These are phyloP conservation scores for Thunnus thynnus DNA, from an alignment of 2,113 vertebrate genomes.

Conservation along the genomic window DNA sequence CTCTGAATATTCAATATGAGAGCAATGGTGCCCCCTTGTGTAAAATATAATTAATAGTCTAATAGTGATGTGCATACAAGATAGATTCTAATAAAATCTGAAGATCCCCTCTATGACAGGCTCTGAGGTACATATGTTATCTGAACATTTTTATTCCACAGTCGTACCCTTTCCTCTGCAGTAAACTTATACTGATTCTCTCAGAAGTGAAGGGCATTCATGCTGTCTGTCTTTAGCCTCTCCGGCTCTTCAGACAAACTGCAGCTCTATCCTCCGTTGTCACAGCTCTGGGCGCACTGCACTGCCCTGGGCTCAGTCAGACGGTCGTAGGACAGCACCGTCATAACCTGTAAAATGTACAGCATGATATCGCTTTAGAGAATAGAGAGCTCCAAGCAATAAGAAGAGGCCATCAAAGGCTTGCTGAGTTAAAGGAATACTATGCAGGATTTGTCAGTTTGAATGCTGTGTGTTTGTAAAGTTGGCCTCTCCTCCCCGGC, in stretches of 20 bases:
- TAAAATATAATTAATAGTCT: conserved; percentile 54
- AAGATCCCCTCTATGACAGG: conserved; percentile 25
- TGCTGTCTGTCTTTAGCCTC: conserved; percentile 26
- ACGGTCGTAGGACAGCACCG: conserved; percentile 83
- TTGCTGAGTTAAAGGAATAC: conserved; percentile 61
- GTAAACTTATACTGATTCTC: conserved; percentile 48
- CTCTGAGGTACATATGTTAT: conserved; percentile 25
- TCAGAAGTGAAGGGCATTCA: conserved; percentile 41
- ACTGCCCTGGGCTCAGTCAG: conserved; percentile 80
- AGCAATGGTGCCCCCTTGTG: conserved; percentile 81
- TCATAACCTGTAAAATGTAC: conserved; percentile 85
- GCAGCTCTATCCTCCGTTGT: conserved; percentile 73
- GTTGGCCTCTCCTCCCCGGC: too few species aligned
- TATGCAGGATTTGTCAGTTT: neutral
- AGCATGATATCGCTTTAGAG: conserved; percentile 27
- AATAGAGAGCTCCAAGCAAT: conserved; percentile 31
- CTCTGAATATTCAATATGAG: conserved; percentile 64
- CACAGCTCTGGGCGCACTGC: conserved; percentile 72
- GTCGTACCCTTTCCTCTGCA: conserved; percentile 40
- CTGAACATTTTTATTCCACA: conserved; percentile 47
- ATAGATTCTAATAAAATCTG: conserved; percentile 23
- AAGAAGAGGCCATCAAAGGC: conserved; percentile 36
- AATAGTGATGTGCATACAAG: conserved; percentile 18
- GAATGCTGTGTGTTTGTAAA: too few species aligned
- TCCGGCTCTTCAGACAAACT: conserved; percentile 7